phyloP scores from a whole-genome alignment of 1,140 invertebrate genomes.

The Metopolophium dirhodum region DNA sequence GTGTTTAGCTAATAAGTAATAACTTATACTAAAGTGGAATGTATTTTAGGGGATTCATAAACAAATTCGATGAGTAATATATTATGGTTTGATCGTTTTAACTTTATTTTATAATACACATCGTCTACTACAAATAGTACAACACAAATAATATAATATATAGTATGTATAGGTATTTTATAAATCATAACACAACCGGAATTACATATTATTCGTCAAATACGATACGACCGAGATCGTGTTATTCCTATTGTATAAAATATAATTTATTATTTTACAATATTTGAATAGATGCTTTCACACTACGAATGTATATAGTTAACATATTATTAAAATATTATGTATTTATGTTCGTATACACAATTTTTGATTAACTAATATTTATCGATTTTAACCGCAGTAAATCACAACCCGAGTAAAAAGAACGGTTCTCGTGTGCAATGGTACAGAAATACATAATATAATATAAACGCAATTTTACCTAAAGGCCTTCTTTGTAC shows the following conservation, averaged over 20 bases:
- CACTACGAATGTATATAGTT: too few species aligned
- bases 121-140: not conserved
- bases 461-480: not conserved
- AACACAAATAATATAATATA: not conserved
- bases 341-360: not conserved
- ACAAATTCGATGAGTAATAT: not conserved
- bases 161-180: not conserved
- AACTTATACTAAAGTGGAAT: too few species aligned
- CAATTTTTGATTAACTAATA: not conserved
- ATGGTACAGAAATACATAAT: not conserved
- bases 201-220: not conserved
- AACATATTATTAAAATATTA: not conserved
- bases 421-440: not conserved
- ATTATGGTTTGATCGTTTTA: not conserved
- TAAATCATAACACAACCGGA: not conserved
- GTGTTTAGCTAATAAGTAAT: too few species aligned
- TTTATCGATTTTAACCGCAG: not conserved
- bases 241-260: not conserved
- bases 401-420: not conserved
- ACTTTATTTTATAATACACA: slow-evolving; percentile 28
- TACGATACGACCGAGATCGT: not conserved
- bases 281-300: not conserved
- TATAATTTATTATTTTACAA: not conserved
- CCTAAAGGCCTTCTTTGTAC: not conserved
- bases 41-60: not conserved